Percentiles rank a stretch among this genome's conserved stretches.
phyloP scores from a whole-genome alignment of 2,797 vertebrate genomes.

The Alca torda region DNA sequence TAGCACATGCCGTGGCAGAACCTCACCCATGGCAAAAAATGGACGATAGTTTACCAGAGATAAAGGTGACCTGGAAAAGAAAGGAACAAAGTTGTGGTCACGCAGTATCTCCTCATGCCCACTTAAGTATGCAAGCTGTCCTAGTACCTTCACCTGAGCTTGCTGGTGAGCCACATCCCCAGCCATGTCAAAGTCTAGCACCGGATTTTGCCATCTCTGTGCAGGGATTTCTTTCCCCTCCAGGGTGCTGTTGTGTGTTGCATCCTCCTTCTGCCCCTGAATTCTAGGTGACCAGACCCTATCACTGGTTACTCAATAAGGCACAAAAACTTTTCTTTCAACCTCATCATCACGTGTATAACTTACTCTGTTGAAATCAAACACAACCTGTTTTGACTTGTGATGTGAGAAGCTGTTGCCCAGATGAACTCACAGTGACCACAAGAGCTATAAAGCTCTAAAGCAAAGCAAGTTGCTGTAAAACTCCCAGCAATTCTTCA shows the following conservation, averaged over 20 bases:
- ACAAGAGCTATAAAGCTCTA: neutral
- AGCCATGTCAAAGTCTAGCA: neutral
- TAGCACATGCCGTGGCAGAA: neutral
- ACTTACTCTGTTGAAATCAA: neutral
- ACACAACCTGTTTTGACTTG: neutral
- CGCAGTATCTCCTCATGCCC: neutral
- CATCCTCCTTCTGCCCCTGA: accelerated
- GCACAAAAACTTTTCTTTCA: neutral
- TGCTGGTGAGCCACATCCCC: neutral
- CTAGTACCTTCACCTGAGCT: neutral
- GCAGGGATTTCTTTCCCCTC: neutral
- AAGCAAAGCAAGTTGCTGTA: neutral
- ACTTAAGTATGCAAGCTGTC: accelerated
- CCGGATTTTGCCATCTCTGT: neutral
- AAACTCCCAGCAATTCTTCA: neutral
- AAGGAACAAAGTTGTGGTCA: neutral
- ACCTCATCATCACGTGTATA: neutral
- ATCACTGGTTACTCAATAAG: neutral
- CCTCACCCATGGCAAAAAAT: neutral
- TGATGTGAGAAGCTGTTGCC: neutral
- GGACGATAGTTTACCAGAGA: neutral
- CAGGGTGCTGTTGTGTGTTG: neutral
- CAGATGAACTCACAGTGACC: neutral
- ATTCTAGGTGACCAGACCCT: neutral
- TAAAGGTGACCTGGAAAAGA: neutral